phyloP scores from a whole-genome alignment of 2,113 vertebrate species.

The Chiloscyllium plagiosum region DNA sequence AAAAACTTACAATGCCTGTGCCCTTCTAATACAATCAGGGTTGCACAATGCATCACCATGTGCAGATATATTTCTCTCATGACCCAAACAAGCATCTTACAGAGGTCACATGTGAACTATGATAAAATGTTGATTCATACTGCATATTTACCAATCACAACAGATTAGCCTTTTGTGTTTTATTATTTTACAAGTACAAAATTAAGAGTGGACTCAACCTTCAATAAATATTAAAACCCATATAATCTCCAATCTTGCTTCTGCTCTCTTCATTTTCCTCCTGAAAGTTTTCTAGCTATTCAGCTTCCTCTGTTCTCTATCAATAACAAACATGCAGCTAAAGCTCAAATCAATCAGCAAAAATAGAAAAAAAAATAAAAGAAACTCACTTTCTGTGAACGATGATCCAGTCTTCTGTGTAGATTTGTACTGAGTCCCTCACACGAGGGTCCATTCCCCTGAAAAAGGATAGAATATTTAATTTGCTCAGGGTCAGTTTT shows the following conservation, averaged over 20 bases:
- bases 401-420: conserved; percentile 82
- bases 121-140: not conserved
- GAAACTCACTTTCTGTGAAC: conserved; percentile 73
- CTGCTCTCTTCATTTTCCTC: not conserved
- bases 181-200: not conserved
- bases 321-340: not conserved
- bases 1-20: not conserved
- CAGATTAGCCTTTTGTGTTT: not conserved
- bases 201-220: not conserved
- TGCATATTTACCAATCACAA: not conserved
- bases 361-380: not conserved
- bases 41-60: not conserved
- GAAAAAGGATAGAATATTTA: conserved; percentile 16
- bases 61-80: not conserved
- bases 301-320: not conserved
- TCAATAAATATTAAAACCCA: not conserved
- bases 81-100: not conserved
- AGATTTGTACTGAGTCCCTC: conserved; percentile 73
- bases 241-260: not conserved
- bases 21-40: not conserved
- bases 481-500: not conserved
- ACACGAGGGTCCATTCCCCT: conserved; percentile 77
- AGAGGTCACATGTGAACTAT: not conserved
- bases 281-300: not conserved
- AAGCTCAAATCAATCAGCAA: not conserved